These are phyloP conservation scores for Orestias chungarensis DNA, from an alignment of 2,797 vertebrate species.

Conservation along the genomic window DNA sequence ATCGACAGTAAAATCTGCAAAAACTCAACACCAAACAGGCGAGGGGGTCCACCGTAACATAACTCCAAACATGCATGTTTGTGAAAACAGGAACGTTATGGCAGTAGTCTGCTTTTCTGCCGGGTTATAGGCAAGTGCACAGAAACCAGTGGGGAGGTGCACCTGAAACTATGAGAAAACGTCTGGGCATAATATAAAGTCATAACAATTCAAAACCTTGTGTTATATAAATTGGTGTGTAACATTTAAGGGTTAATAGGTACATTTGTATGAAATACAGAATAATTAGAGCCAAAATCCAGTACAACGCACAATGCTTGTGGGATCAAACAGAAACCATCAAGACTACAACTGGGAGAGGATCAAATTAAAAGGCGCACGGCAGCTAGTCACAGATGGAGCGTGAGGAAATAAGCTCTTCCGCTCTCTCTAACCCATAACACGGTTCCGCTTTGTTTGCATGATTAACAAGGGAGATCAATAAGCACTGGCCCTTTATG, in stretches of 20 bases:
- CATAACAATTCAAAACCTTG: not conserved
- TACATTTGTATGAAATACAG: too few species aligned
- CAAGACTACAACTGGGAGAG: not conserved
- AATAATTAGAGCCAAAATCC: not conserved
- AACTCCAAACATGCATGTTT: not conserved
- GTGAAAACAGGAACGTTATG: too few species aligned
- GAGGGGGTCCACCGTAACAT: too few species aligned
- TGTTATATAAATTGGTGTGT: not conserved
- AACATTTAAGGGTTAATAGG: not conserved
- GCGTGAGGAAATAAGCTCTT: constrained; percentile 62
- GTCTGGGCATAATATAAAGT: not conserved
- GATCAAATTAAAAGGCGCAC: constrained; percentile 36
- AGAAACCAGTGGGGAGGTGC: too few species aligned
- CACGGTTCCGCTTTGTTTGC: constrained; percentile 76
- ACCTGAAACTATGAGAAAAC: not conserved
- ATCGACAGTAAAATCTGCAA: too few species aligned
- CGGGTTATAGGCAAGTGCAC: too few species aligned
- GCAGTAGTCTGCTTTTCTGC: too few species aligned
- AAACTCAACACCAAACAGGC: too few species aligned
- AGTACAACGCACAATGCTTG: not conserved
- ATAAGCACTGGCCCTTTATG: constrained; percentile 66
- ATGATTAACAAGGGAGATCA: constrained; percentile 80
- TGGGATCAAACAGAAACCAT: not conserved
- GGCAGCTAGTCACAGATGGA: constrained; percentile 38
- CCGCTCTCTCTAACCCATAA: constrained; percentile 38